Percentiles rank a stretch among this genome's conserved stretches.
Evolutionary conservation across 2,113 vertebrate genomes (phyloP).

Genomic region (Calonectris borealis): DNA sequence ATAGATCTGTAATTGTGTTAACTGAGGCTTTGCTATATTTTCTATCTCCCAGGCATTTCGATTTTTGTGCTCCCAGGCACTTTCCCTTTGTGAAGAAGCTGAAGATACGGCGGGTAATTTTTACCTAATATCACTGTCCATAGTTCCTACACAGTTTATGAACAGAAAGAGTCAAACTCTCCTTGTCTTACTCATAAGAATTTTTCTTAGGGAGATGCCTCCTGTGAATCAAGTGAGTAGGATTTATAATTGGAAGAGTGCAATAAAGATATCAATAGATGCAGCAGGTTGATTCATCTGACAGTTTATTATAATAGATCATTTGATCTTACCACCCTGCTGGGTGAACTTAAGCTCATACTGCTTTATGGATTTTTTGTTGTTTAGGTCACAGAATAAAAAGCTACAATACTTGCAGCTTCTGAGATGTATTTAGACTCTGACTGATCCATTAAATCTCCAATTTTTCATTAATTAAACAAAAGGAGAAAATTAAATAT

Average conservation of each 20-base stretch:
- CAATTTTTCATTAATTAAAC: slow-evolving; percentile 29
- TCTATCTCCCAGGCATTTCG: neutral
- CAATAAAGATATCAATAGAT: slow-evolving; percentile 48
- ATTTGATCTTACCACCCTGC: slow-evolving; percentile 29
- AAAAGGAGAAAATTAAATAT: slow-evolving; percentile 27
- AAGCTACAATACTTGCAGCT: neutral
- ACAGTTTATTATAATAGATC: slow-evolving; percentile 41
- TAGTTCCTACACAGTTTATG: neutral
- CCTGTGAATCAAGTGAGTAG: slow-evolving; percentile 23
- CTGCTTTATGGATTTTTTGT: neutral
- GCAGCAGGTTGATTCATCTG: slow-evolving; percentile 48
- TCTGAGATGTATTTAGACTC: neutral
- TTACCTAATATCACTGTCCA: neutral
- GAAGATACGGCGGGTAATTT: neutral
- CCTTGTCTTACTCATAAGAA: neutral
- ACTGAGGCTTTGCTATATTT: neutral
- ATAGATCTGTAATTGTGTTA: neutral
- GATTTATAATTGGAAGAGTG: slow-evolving; percentile 39
- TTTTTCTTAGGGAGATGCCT: slow-evolving; percentile 6
- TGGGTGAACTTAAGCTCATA: slow-evolving; percentile 16
- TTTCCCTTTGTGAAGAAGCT: neutral
- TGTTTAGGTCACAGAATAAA: slow-evolving; percentile 17
- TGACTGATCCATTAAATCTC: neutral
- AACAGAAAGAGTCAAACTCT: slow-evolving; percentile 3
- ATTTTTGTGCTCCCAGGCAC: neutral